phyloP scores from a whole-genome alignment of 2,797 vertebrate genomes.

The Parauchenoglanis ngamensis region DNA sequence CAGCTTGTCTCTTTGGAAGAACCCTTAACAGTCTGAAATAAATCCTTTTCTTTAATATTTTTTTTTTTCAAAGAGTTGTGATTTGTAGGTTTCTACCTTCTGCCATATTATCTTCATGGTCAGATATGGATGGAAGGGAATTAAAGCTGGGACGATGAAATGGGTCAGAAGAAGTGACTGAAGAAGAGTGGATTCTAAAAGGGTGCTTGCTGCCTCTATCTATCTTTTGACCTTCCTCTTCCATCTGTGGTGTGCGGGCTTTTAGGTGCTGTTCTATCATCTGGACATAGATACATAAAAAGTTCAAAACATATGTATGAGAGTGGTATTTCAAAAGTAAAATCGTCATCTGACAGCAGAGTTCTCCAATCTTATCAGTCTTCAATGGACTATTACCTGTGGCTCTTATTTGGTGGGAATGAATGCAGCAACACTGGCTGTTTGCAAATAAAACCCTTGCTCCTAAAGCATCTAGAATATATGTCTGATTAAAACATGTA shows the following conservation, averaged over 20 bases:
- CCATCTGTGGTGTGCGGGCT: constrained; percentile 46
- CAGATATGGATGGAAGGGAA: background rate
- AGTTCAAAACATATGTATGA: background rate
- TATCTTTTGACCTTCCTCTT: constrained; percentile 34
- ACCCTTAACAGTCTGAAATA: background rate
- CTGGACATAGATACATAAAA: constrained; percentile 50
- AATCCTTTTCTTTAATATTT: background rate
- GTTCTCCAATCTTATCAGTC: background rate
- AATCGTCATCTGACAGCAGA: background rate
- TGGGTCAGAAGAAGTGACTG: constrained; percentile 53
- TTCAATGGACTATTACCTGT: background rate
- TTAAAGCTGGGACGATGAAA: constrained; percentile 22
- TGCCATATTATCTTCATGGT: background rate
- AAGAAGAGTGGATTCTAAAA: constrained; percentile 15
- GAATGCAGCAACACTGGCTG: no score
- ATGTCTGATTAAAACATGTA: background rate
- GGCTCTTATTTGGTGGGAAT: background rate
- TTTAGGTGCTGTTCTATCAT: constrained; percentile 59
- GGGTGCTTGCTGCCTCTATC: constrained; percentile 33
- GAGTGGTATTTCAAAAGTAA: background rate
- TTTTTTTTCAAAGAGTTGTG: background rate
- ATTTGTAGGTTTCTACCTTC: constrained; percentile 2
- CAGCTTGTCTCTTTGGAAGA: background rate
- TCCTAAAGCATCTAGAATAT: background rate
- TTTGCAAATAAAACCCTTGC: background rate